These are phyloP conservation scores for Burhinus oedicnemus DNA, from an alignment of 2,113 vertebrate species.

Conservation along the genomic window DNA sequence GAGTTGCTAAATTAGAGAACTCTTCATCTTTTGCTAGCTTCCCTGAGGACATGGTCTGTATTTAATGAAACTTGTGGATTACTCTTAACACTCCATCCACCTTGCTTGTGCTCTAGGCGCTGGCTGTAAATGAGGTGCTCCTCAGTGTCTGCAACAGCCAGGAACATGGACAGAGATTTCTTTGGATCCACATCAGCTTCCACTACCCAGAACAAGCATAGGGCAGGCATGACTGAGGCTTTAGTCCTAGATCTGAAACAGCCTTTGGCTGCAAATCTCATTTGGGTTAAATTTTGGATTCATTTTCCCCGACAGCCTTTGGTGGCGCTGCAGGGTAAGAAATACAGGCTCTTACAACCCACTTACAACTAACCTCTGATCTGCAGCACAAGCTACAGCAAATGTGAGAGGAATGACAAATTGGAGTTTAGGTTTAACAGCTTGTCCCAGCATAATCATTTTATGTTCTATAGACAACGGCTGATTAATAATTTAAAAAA, in stretches of 20 bases:
- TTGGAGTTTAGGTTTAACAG: not conserved
- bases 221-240: not conserved
- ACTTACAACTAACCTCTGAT: not conserved
- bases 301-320: conserved; percentile 1
- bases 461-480: not conserved
- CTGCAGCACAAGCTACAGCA: not conserved
- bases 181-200: not conserved
- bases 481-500: not conserved
- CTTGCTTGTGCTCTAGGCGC: not conserved
- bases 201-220: not conserved
- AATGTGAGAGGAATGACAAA: conserved; percentile 40
- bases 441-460: conserved; percentile 4
- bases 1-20: not conserved
- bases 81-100: not conserved
- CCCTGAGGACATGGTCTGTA: not conserved
- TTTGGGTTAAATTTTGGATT: not conserved
- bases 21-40: not conserved
- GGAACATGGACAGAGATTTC: not conserved
- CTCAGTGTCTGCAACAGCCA: not conserved
- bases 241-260: not conserved
- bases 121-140: not conserved
- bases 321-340: conserved; percentile 67
- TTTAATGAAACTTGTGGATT: not conserved
- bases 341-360: not conserved
- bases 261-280: not conserved